Evolutionary conservation across 2,888 invertebrate species (phyloP).

Genomic region (Anagyrus pseudococci): DNA sequence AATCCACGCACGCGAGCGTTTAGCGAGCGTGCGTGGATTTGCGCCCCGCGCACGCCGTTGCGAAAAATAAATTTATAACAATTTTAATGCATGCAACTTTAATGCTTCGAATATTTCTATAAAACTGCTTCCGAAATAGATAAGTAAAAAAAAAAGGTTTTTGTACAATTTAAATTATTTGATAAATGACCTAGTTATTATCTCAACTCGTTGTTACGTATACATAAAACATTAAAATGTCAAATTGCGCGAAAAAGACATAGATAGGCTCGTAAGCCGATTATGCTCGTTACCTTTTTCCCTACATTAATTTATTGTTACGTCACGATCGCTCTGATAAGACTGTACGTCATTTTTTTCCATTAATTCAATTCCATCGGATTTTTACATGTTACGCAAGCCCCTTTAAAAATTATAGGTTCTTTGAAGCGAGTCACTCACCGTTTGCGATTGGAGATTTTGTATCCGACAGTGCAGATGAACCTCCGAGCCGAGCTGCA

Average conservation of each 20-base stretch:
- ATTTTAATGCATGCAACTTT: no score
- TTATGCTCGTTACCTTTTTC: conserved; percentile 3
- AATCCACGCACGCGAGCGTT: no score
- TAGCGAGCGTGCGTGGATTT: no score
- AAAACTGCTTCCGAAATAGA: no score
- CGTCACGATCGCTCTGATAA: neutral
- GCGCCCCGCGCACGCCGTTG: no score
- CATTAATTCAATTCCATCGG: neutral
- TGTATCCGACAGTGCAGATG: conserved; percentile 65
- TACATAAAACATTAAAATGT: neutral
- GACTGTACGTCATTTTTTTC: neutral
- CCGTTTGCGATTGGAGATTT: conserved; percentile 63
- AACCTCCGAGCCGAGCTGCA: conserved; percentile 64
- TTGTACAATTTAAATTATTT: no score
- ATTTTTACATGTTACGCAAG: neutral
- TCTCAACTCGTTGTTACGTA: neutral
- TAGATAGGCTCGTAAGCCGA: conserved; percentile 17
- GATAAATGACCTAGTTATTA: no score
- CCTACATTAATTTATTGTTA: neutral
- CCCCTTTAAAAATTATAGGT: no score
- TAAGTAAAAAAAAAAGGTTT: no score
- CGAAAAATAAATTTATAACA: no score
- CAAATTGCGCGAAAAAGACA: neutral
- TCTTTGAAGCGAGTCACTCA: no score
- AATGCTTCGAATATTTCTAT: no score